A percentile compares a stretch with the other conserved stretches of the same genome.
These are phyloP conservation scores for Helostoma temminkii DNA, from an alignment of 2,797 vertebrate species.

Conservation along the genomic window DNA sequence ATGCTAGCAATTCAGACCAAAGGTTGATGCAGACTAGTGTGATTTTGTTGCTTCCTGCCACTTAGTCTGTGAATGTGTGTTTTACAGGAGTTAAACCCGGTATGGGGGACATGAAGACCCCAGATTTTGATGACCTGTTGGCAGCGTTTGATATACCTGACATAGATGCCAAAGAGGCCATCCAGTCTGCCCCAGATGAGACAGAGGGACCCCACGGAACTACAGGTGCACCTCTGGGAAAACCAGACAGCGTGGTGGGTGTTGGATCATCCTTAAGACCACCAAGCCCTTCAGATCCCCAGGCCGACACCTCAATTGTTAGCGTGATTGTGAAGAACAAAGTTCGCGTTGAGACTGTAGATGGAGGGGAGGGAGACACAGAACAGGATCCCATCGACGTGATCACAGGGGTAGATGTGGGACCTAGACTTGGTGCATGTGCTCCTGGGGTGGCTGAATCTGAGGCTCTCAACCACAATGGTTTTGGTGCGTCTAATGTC, in stretches of 20 bases:
- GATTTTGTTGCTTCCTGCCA: conserved; percentile 3
- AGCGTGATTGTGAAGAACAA: conserved; percentile 99
- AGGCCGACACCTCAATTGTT: conserved; percentile 90
- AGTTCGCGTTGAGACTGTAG: conserved; percentile 87
- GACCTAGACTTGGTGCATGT: conserved; percentile 76
- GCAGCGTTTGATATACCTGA: conserved; percentile 98
- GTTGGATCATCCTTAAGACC: conserved; percentile 79
- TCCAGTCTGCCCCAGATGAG: conserved; percentile 93
- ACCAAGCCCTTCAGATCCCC: conserved; percentile 81
- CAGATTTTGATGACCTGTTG: conserved; percentile 98
- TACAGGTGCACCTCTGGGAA: conserved; percentile 77
- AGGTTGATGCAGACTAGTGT: conserved; percentile 22
- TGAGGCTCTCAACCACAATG: conserved; percentile 83
- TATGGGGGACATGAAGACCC: conserved; percentile 99
- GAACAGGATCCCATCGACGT: conserved; percentile 81
- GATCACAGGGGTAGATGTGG: conserved; percentile 76
- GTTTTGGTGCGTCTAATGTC: conserved; percentile 81
- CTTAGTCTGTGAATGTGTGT: conserved; percentile 21
- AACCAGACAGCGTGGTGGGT: conserved; percentile 75
- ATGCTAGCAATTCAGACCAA: conserved; percentile 7
- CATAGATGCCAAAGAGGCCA: conserved; percentile 97
- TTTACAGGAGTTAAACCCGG: conserved; percentile 84
- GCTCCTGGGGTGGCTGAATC: conserved; percentile 75
- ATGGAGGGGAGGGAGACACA: conserved; percentile 75
- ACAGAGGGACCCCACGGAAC: conserved; percentile 86